Conservation (phyloP, 2,888 invertebrate genomes). For the Mellilla xanthometata region DNA sequence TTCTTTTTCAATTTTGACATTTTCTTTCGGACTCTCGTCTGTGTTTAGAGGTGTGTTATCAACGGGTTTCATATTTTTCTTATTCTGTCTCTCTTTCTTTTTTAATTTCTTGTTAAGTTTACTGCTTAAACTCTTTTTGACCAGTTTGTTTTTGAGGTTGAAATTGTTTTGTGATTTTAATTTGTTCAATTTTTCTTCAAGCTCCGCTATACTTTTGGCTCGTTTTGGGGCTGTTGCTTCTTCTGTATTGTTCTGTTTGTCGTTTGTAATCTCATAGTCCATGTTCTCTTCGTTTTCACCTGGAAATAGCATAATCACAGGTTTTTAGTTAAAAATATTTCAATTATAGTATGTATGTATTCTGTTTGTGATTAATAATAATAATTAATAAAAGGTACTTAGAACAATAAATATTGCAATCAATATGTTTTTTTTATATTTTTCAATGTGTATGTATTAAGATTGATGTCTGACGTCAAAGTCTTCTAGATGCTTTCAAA, state of each 20-base stretch:
- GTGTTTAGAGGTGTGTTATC: conserved; percentile 31
- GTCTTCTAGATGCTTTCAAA: too few relatives aligned
- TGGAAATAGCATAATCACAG: background rate
- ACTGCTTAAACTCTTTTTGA: conserved; percentile 86
- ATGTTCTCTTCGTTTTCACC: conserved; percentile 63
- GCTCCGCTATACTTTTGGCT: conserved; percentile 84
- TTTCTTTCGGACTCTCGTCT: conserved; percentile 25
- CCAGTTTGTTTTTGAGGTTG: conserved; percentile 85
- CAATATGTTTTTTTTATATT: too few relatives aligned
- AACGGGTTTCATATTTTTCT: conserved; percentile 51
- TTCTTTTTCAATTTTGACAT: conserved; percentile 30
- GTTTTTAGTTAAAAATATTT: too few relatives aligned
- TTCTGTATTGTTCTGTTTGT: conserved; percentile 41
- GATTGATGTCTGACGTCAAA: too few relatives aligned
- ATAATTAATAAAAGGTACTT: too few relatives aligned
- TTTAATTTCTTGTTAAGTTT: conserved; percentile 86
- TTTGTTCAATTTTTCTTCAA: conserved; percentile 84
- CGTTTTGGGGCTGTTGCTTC: conserved; percentile 62
- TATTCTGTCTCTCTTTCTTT: conserved; percentile 76
- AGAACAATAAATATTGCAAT: too few relatives aligned
- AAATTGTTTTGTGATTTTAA: conserved; percentile 84
- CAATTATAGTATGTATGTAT: too few relatives aligned
- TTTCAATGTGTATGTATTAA: too few relatives aligned
- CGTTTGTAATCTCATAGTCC: conserved; percentile 61
- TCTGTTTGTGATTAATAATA: too few relatives aligned